Base-by-base conservation (phyloP, 2,797 vertebrate species). In the Hozukius guyotensis region DNA sequence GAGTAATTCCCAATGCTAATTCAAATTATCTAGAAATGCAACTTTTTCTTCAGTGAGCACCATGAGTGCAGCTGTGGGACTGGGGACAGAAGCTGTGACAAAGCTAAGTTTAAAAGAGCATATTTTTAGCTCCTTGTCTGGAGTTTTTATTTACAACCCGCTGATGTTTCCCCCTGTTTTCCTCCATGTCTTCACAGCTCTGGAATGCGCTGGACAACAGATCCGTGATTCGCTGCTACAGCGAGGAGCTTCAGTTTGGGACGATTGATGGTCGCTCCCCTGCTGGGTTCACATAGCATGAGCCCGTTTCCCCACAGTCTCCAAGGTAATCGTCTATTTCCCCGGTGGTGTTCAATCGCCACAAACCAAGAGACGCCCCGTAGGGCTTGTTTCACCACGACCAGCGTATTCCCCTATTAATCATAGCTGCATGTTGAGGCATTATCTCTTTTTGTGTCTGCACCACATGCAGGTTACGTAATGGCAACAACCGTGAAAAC, bases 311-410 rank as follows among this genome's bases (percentile, higher is more conserved):
- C 87, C 75, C 61, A 65, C 74, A 64, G 83, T 82, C 87, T 87
- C 77, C n/a, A 32, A 81, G 89, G 80, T 87, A 90, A 93, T 93
- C 88, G 68, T 59, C 88, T 91, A 64, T 89, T 94, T 94, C 93
- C 88, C 89, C 83, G 42, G 16, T 63, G 80, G 86, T 67, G 76
- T 64, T 75, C 64, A 62, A 7, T 75, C 1, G 24, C 59, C 59
- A n/a, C 78, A 80, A 80, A 88, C 66, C 70, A 24, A 62, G 34
- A 78, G 76, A 78, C n/a, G 24, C 57, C 60, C 77, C 65, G 24
- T 4, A 27, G 74, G 10, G 72, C 42, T 77, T 60, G 72, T 89
- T 90, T 56, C 55, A 71, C 64, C 69, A 55, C 6, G 4, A 7
- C 64, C 25, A n/a, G 14, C 20, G 27, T 36, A 67, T 76, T 64